These are phyloP conservation scores for Drosophila atripex DNA, from an alignment of 2,888 invertebrate genomes.

Conservation along the genomic window DNA sequence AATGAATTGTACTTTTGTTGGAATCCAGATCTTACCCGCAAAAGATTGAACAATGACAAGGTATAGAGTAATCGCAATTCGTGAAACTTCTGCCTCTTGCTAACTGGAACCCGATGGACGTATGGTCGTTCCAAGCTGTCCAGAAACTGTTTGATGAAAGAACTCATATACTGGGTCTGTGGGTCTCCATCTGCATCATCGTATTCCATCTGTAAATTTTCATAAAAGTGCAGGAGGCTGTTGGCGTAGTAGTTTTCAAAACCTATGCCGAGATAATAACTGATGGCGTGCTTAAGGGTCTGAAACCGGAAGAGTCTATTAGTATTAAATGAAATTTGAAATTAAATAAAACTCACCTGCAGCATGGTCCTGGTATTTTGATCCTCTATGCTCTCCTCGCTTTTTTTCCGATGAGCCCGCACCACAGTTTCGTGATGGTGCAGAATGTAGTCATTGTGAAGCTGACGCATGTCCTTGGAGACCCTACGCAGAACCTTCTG, in stretches of 20 bases:
- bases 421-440: constrained; percentile 20
- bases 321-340: neutral
- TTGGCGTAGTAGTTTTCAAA: constrained; percentile 3
- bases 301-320: neutral
- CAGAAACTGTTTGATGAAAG: neutral
- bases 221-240: constrained; percentile 5
- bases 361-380: neutral
- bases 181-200: neutral
- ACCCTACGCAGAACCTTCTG: constrained; percentile 20
- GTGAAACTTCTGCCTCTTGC: neutral
- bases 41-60: neutral
- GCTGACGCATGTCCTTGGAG: constrained; percentile 5
- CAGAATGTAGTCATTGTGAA: constrained; percentile 24
- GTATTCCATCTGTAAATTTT: neutral
- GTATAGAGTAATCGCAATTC: neutral
- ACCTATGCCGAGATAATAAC: neutral
- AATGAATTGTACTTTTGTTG: neutral
- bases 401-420: neutral
- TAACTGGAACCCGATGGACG: neutral
- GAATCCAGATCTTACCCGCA: neutral
- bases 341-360: neutral
- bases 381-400: neutral
- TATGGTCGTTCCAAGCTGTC: neutral
- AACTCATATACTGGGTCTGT: neutral
- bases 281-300: neutral